phyloP scores from a whole-genome alignment of 2,888 invertebrate genomes.

The Drosophila limbata region DNA sequence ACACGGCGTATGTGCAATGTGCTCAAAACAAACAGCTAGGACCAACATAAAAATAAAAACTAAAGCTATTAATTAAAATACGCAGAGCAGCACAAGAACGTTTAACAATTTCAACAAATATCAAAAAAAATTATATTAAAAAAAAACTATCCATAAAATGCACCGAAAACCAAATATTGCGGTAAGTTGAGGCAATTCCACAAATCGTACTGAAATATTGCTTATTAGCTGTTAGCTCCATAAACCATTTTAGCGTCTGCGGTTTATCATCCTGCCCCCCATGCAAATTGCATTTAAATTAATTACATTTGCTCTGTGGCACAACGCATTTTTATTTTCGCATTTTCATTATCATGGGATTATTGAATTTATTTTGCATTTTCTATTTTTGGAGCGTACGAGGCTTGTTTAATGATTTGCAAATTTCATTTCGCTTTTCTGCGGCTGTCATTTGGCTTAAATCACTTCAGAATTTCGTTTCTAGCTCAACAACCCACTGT shows the following conservation, averaged over 20 bases:
- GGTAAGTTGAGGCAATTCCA: slow-evolving; percentile 42
- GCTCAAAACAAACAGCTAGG: slow-evolving; percentile 12
- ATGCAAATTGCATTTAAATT: slow-evolving; percentile 65
- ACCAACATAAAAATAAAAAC: slow-evolving; percentile 10
- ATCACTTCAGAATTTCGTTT: slow-evolving; percentile 20
- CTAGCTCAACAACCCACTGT: background rate
- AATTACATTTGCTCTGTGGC: slow-evolving; percentile 64
- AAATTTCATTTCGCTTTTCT: slow-evolving; percentile 49
- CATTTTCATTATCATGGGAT: slow-evolving; percentile 11
- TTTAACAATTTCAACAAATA: slow-evolving; percentile 10
- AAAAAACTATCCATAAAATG: slow-evolving; percentile 7
- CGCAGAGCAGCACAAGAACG: slow-evolving; percentile 4
- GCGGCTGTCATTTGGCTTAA: slow-evolving; percentile 23
- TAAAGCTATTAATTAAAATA: background rate
- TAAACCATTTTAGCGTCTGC: slow-evolving; percentile 27
- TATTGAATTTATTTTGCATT: slow-evolving; percentile 40
- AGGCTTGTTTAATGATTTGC: slow-evolving; percentile 61
- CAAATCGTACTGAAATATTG: slow-evolving; percentile 33
- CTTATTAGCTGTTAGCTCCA: slow-evolving; percentile 20
- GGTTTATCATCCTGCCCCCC: slow-evolving; percentile 15
- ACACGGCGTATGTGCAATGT: slow-evolving; percentile 52
- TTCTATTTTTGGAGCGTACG: slow-evolving; percentile 10
- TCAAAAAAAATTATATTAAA: slow-evolving; percentile 1
- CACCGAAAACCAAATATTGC: slow-evolving; percentile 31
- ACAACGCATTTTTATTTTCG: slow-evolving; percentile 11